Percentiles rank a stretch among this genome's conserved stretches.
Conservation (phyloP, 2,113 vertebrate genomes). For the Ageneiosus marmoratus region DNA sequence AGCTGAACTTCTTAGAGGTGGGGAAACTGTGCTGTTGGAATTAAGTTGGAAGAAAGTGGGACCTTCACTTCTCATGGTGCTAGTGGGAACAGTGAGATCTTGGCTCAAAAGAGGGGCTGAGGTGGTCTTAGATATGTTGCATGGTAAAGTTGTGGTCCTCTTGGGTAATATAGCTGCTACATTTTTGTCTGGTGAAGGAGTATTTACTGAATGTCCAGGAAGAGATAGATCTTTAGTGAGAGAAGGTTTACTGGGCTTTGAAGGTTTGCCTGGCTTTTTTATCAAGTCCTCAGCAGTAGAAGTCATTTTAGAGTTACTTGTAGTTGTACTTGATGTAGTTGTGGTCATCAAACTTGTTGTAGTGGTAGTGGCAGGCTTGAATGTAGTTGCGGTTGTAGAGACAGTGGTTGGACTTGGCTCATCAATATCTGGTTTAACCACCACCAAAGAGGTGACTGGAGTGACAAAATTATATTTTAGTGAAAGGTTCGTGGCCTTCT, state of each 20-base stretch:
- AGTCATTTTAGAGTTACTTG: constrained; percentile 44
- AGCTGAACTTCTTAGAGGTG: constrained; percentile 31
- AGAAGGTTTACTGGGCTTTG: constrained; percentile 49
- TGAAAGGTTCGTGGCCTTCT: constrained; percentile 80
- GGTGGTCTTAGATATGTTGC: constrained; percentile 50
- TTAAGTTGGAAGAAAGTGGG: constrained; percentile 13
- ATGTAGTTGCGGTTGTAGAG: constrained; percentile 52
- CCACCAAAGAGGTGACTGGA: constrained; percentile 80
- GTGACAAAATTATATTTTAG: constrained; percentile 84
- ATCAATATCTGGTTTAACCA: constrained; percentile 74
- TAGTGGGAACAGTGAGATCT: constrained; percentile 46
- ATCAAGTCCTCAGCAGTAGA: background rate
- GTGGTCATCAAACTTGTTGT: constrained; percentile 4
- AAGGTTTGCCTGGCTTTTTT: constrained; percentile 50
- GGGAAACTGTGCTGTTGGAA: constrained; percentile 47
- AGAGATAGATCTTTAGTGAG: constrained; percentile 49
- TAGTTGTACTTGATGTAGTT: constrained; percentile 7
- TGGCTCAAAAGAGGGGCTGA: constrained; percentile 53
- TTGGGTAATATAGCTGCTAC: constrained; percentile 31
- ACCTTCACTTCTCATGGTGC: constrained; percentile 49
- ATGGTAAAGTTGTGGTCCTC: constrained; percentile 59
- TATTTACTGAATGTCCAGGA: constrained; percentile 29
- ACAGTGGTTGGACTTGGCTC: constrained; percentile 52
- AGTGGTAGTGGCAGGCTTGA: constrained; percentile 1
- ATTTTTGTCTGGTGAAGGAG: constrained; percentile 42